Base-by-base conservation (phyloP, 2,797 vertebrate genomes). In the Peromyscus aztecus region DNA sequence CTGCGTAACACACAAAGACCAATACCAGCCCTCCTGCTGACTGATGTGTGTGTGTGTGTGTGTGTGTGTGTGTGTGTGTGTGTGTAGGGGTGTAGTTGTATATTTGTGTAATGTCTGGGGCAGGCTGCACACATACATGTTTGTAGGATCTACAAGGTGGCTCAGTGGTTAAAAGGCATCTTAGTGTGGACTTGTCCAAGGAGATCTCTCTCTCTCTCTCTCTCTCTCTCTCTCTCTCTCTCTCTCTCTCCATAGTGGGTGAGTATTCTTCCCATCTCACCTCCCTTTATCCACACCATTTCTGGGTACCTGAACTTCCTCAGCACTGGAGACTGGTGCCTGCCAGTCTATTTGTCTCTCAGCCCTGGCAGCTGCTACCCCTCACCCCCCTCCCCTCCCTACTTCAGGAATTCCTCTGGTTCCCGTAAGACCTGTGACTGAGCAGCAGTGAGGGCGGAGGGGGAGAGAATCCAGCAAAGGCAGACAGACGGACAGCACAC, bases 351-450 rank as follows among this genome's bases (percentile, higher is more conserved):
- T 80, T 73, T 34, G 73, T 88, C 90, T 88, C 63, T 86, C 89
- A 87, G 69, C 57, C 85, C 89, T 96, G 93, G 92, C 96, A 67
- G 75, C 86, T 78, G 75, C 61, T 1, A 9, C 59, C 69, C 92
- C 61, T 76, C 82, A 29, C 37, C 92, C 92, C 96, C 97, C 95
- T 95, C 97, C 97, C 93, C 91, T 94, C 61, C 82, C 80, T 69
- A 93, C 92, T 77, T 94, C 92, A 63, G 76, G 59, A 97, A 76
- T 95, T 10, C 1, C 67, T 77, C 85, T 61, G 63, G 27, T 98
- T 98, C 97, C 95, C 0, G 92, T 49, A 96, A 97, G 93, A 76
- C 80, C 75, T 8, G 0, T 97, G 96, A 93, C 87, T 91, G 95
- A 85, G 80, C 90, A 55, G 91, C 94, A 83, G 78, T 65, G 86